Evolutionary conservation across 2,797 vertebrate genomes (phyloP).

Genomic region (Phrynocephalus forsythii): DNA sequence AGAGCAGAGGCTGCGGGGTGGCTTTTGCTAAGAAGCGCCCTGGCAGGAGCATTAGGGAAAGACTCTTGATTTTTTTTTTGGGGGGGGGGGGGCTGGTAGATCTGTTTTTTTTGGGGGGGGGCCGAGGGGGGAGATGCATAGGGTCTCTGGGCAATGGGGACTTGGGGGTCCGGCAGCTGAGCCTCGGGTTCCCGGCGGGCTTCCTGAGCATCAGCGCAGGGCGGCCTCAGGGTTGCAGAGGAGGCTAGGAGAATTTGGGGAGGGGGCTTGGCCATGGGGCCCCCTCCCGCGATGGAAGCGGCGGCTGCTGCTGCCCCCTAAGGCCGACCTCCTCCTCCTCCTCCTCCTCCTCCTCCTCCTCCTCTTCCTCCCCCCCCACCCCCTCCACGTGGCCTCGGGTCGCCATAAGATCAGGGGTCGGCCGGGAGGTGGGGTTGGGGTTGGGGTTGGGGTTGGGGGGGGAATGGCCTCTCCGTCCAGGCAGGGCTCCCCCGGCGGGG

Average conservation of each 20-base stretch:
- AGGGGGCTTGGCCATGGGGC: background rate
- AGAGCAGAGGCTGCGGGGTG: background rate
- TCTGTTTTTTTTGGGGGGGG: background rate
- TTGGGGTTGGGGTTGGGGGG: background rate
- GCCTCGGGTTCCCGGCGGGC: too few relatives aligned
- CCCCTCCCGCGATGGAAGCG: background rate
- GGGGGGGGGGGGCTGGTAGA: too few relatives aligned
- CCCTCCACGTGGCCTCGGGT: background rate
- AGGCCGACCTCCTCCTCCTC: background rate
- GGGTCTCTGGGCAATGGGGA: background rate
- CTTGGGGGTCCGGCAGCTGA: background rate
- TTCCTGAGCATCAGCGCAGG: too few relatives aligned
- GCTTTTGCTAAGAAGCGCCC: too few relatives aligned
- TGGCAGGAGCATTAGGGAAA: background rate
- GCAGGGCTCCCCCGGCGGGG: conserved; percentile 51
- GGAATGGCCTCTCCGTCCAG: conserved; percentile 68
- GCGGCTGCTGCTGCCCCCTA: background rate
- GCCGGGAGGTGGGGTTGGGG: background rate
- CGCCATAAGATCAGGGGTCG: too few relatives aligned
- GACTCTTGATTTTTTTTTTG: too few relatives aligned
- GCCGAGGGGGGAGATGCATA: fast-evolving
- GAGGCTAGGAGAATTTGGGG: background rate
- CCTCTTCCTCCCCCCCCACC: too few relatives aligned
- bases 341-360: too few relatives aligned
- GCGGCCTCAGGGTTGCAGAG: background rate